Base-by-base conservation (phyloP, 2,888 invertebrate genomes). In the Eupsilia transversa region DNA sequence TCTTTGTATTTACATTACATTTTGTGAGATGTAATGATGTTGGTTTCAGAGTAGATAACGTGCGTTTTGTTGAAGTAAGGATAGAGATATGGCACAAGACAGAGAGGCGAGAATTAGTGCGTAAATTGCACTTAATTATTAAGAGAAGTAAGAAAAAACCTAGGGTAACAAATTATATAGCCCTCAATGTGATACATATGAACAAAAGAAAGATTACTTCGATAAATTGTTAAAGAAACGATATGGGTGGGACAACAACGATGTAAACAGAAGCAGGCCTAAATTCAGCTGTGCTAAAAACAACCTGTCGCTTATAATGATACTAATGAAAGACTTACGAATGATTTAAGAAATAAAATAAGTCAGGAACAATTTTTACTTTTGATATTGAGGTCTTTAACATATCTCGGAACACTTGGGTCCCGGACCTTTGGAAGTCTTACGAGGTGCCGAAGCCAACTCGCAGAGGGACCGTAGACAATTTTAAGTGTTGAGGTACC, bases 1-100 rank as follows among this genome's bases (percentile, higher is more conserved):
- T 70, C 49, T 79, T 52, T 66, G 70, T 74, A 67, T 77, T 78
- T 72, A 83, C 74, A 67, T 79, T 74, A 54, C 61, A 69, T 73
- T 74, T 71, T 64, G 72, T 72, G 33, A 64, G 38, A 30, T 10
- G 12, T 79, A 60, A 79, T 61, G 43, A 61, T 79, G 27, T 66
- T 83, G 84, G 65, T 71, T 65, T 83, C 56, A 4, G 54, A 35
- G 20, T 0, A 23, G 17, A 49, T 79, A 54, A 46, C 20, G 6
- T 20, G 23, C 17, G 23, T 54, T 61, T 80, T 33, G 43, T 30
- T 52, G 2, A 38, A 30, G 20, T 23, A 23, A 12, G 4, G 27
- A 14, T 23, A 30, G n/a, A 49, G 1, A 41, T 33, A 41, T n/a
- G 17, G 0, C 2, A 35, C 17, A 14, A 41, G 49, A 2, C 0